Conservation (phyloP, 2,797 vertebrate genomes). For the Arctocebus calabarensis region DNA sequence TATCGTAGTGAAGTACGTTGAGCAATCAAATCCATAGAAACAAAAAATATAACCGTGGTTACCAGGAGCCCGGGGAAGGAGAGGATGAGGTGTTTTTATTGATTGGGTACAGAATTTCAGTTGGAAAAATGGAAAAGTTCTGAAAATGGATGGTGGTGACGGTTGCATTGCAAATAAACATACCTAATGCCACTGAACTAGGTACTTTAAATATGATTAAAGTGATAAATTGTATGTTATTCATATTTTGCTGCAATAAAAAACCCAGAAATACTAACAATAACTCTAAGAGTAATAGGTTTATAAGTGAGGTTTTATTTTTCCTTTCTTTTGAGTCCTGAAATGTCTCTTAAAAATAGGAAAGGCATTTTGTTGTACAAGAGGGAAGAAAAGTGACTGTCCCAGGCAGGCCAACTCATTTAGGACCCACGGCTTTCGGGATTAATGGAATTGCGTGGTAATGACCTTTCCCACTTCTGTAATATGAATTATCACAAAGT, state of each 20-base stretch:
- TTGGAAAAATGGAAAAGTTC: background rate
- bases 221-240: background rate
- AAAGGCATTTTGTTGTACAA: background rate
- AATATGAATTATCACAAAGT: constrained; percentile 55
- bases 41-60: too few species aligned
- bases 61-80: background rate
- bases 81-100: background rate
- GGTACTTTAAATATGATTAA: background rate
- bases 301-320: background rate
- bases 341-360: background rate
- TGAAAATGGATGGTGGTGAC: background rate
- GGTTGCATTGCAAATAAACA: too few species aligned
- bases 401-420: background rate
- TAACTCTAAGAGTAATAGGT: background rate
- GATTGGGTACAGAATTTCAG: background rate
- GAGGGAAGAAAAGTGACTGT: background rate
- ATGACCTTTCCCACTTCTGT: constrained; percentile 18
- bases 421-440: background rate
- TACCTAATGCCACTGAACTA: background rate
- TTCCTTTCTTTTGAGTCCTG: background rate
- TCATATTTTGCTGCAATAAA: background rate
- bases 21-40: background rate
- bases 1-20: rapidly evolving
- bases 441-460: background rate
- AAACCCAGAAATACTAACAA: background rate